phyloP scores from a whole-genome alignment of 1,140 invertebrate species.

The Drosophila baimaii region DNA sequence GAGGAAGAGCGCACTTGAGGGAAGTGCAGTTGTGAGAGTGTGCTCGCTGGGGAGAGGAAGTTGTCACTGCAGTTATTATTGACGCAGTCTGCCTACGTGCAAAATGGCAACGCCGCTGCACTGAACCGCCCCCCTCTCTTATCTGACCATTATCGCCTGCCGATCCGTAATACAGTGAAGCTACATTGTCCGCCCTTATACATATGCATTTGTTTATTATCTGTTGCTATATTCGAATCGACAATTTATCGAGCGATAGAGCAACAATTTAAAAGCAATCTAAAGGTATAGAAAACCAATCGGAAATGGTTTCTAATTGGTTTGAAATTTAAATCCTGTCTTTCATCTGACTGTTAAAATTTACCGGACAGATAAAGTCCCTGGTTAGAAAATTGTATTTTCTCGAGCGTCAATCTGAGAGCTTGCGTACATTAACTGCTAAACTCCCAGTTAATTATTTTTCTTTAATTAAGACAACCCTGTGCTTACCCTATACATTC shows the following conservation, averaged over 20 bases:
- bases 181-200: conserved; percentile 12
- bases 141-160: not conserved
- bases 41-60: conserved; percentile 21
- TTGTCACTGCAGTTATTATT: conserved; percentile 78
- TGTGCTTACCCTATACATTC: too few relatives aligned
- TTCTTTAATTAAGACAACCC: too few relatives aligned
- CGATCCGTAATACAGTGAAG: conserved; percentile 16
- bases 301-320: not conserved
- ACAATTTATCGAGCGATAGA: too few relatives aligned
- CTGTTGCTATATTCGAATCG: too few relatives aligned
- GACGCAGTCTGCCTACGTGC: conserved; percentile 71
- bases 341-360: too few relatives aligned
- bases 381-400: not conserved
- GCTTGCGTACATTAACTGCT: too few relatives aligned
- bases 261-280: too few relatives aligned
- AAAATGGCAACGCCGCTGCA: conserved; percentile 31
- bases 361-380: not conserved
- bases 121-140: not conserved
- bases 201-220: too few relatives aligned
- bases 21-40: conserved; percentile 21
- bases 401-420: not conserved
- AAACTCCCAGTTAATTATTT: too few relatives aligned
- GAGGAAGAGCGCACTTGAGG: conserved; percentile 6
- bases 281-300: not conserved
- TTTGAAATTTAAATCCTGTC: not conserved